These are phyloP conservation scores for Heliconius ethilla DNA, from an alignment of 2,888 invertebrate genomes.

Conservation along the genomic window DNA sequence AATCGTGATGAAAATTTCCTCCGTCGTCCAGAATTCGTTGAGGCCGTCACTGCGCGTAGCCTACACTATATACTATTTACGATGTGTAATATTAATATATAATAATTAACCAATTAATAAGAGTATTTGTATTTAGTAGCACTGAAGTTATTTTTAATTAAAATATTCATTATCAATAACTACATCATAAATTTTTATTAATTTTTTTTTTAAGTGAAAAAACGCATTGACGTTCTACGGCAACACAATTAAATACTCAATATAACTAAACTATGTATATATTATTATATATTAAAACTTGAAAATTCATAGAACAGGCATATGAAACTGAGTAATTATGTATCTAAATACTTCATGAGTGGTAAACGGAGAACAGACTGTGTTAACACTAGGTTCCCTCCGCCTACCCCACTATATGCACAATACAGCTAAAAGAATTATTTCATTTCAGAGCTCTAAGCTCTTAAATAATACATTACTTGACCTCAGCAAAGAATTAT, in stretches of 20 bases:
- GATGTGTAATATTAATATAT: slow-evolving; percentile 11
- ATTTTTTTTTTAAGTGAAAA: no score
- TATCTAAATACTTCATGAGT: not conserved
- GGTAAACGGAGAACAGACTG: no score
- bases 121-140: not conserved
- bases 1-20: slow-evolving; percentile 22
- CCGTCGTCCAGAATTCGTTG: not conserved
- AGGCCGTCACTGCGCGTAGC: not conserved
- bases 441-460: slow-evolving; percentile 19
- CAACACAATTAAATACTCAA: no score
- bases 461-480: slow-evolving; percentile 38
- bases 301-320: no score
- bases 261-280: no score
- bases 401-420: no score
- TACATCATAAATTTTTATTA: no score
- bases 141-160: not conserved
- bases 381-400: no score
- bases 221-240: no score
- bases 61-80: slow-evolving; percentile 8
- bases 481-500: slow-evolving; percentile 34
- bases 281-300: no score
- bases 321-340: not conserved
- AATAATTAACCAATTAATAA: not conserved
- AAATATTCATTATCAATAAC: not conserved
- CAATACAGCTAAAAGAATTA: no score